phyloP scores from a whole-genome alignment of 2,113 vertebrate genomes.

The Ctenomys sociabilis region DNA sequence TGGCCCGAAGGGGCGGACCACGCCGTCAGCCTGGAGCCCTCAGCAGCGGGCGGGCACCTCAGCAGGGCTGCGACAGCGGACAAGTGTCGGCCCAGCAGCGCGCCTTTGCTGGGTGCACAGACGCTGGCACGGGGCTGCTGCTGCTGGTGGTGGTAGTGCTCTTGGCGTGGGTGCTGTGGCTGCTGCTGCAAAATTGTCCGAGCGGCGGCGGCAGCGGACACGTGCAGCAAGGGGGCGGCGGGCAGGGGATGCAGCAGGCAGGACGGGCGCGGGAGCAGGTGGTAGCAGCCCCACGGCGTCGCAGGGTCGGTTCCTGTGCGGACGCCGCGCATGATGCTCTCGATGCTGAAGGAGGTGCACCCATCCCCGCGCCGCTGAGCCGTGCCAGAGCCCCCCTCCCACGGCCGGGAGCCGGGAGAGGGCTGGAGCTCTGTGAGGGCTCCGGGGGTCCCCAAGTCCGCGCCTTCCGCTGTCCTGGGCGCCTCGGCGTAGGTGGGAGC shows the following conservation, averaged over 20 bases:
- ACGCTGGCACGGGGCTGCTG: neutral
- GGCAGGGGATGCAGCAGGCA: constrained; percentile 41
- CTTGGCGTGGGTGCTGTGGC: neutral
- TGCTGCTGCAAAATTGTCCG: neutral
- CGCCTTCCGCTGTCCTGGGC: neutral
- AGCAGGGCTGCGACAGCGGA: neutral
- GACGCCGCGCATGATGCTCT: constrained; percentile 71
- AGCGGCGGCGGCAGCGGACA: constrained; percentile 17
- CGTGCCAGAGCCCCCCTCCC: neutral
- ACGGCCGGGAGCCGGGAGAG: neutral
- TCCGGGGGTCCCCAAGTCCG: neutral
- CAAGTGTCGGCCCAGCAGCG: neutral
- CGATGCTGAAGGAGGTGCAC: constrained; percentile 73
- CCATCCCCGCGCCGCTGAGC: neutral
- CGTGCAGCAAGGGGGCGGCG: neutral
- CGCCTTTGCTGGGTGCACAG: neutral
- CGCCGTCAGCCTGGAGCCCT: neutral
- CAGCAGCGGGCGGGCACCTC: neutral
- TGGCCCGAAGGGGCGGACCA: neutral
- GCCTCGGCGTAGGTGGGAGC: constrained; percentile 5
- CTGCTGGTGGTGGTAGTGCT: neutral
- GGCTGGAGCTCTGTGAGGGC: neutral
- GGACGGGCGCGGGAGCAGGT: constrained; percentile 61
- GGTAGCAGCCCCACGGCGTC: constrained; percentile 67
- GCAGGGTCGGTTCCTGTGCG: neutral